Evolutionary conservation across 2,888 invertebrate species (phyloP).

Genomic region (Congeria kusceri): DNA sequence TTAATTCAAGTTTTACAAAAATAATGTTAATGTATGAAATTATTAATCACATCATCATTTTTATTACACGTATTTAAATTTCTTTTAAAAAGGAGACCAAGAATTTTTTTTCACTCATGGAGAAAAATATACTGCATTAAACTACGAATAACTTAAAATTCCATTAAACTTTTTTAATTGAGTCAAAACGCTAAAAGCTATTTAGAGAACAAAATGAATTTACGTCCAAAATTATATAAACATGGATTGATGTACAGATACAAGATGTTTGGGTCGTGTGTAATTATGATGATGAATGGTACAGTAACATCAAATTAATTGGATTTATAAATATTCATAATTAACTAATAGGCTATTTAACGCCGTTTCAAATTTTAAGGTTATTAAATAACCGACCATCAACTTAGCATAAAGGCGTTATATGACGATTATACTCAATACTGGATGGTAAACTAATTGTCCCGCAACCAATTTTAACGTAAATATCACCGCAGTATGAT

Average conservation of each 20-base stretch:
- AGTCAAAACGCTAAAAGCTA: conserved; percentile 14
- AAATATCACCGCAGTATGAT: neutral
- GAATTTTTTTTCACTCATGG: neutral
- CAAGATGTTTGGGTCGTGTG: conserved; percentile 30
- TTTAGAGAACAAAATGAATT: conserved; percentile 4
- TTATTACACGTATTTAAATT: too few relatives aligned
- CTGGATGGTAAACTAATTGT: conserved; percentile 26
- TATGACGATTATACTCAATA: conserved; percentile 11
- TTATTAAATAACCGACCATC: conserved; percentile 37
- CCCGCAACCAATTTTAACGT: conserved; percentile 7
- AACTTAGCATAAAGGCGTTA: conserved; percentile 32
- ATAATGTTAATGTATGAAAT: too few relatives aligned
- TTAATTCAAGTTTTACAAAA: too few relatives aligned
- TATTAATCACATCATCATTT: too few relatives aligned
- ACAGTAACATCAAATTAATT: conserved; percentile 43
- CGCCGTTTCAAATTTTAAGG: conserved; percentile 36
- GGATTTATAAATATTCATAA: conserved; percentile 53
- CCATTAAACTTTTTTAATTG: neutral
- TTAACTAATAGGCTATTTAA: conserved; percentile 44
- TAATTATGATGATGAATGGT: conserved; percentile 40
- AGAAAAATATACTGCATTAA: neutral
- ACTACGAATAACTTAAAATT: neutral
- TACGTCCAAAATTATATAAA: conserved; percentile 30
- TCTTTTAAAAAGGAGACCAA: neutral
- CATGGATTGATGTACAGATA: conserved; percentile 33